Evolutionary conservation across 2,797 vertebrate genomes (phyloP).

Genomic region (Spinus pinus): DNA sequence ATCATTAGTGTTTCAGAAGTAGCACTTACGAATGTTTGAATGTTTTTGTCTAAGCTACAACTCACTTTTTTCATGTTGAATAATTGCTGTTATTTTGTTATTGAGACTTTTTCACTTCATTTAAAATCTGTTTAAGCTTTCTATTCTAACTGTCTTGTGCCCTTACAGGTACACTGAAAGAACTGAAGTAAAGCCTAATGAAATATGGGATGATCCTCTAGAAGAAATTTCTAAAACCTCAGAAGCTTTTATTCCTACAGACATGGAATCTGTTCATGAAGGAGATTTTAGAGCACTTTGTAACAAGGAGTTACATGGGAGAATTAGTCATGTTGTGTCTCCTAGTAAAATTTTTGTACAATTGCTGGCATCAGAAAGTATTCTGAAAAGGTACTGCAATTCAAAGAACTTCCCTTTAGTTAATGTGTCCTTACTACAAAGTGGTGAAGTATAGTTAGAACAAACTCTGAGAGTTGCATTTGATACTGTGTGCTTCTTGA

Average conservation of each 20-base stretch:
- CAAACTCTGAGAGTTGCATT: neutral
- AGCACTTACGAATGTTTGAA: neutral
- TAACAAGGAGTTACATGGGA: conserved; percentile 76
- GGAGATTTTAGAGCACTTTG: conserved; percentile 45
- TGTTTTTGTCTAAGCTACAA: neutral
- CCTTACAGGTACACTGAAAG: conserved; percentile 52
- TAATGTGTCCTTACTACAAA: neutral
- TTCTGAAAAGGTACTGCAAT: conserved; percentile 81
- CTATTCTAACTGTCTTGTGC: neutral
- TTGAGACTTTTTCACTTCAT: neutral
- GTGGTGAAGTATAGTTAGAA: neutral
- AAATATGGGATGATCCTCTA: conserved; percentile 74
- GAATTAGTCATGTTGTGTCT: conserved; percentile 83
- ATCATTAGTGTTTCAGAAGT: neutral
- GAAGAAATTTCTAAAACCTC: conserved; percentile 62
- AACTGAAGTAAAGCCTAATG: conserved; percentile 20
- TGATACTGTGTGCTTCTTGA: neutral
- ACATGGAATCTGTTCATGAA: neutral
- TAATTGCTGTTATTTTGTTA: neutral
- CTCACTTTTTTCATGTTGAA: neutral
- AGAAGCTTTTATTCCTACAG: neutral
- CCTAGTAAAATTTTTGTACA: conserved; percentile 89
- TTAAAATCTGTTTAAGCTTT: neutral
- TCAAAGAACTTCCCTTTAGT: neutral
- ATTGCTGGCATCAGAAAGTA: conserved; percentile 71